Evolutionary conservation across 2,113 vertebrate species (phyloP).

Genomic region (Microtus ochrogaster): DNA sequence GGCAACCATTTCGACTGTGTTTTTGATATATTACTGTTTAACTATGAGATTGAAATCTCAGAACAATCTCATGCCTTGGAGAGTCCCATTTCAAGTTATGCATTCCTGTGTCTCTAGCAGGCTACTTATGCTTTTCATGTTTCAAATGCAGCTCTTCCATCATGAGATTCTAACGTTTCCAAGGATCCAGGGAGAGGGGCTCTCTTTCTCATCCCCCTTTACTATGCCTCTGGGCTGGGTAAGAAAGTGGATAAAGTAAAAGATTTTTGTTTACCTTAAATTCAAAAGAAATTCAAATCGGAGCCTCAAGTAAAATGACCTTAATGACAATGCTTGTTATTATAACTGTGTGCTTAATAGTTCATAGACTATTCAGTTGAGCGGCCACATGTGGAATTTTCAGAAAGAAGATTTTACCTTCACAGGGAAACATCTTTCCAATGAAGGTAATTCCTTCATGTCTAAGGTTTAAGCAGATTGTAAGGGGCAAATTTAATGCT

Average conservation of each 20-base stretch:
- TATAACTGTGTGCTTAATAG: not conserved
- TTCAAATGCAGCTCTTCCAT: slow-evolving; percentile 64
- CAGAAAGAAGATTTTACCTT: slow-evolving; percentile 34
- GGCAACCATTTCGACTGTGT: slow-evolving; percentile 52
- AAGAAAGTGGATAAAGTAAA: slow-evolving; percentile 44
- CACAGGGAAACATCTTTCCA: slow-evolving; percentile 45
- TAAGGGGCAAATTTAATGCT: not conserved
- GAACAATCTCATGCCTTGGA: slow-evolving; percentile 72
- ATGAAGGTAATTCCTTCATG: slow-evolving; percentile 37
- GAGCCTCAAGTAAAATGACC: slow-evolving; percentile 62
- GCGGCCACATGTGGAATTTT: slow-evolving; percentile 52
- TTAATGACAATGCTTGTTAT: slow-evolving; percentile 59
- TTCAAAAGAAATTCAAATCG: slow-evolving; percentile 66
- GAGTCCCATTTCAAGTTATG: slow-evolving; percentile 68
- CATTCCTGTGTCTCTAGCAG: slow-evolving; percentile 69
- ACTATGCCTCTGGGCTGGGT: slow-evolving; percentile 63
- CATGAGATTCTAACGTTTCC: slow-evolving; percentile 66
- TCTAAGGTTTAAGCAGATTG: slow-evolving; percentile 15
- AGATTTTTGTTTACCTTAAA: slow-evolving; percentile 66
- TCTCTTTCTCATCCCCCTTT: slow-evolving; percentile 49
- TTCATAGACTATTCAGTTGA: slow-evolving; percentile 59
- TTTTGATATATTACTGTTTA: slow-evolving; percentile 76
- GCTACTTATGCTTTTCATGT: slow-evolving; percentile 62
- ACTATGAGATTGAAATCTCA: slow-evolving; percentile 78
- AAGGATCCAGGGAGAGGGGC: not conserved